phyloP scores from a whole-genome alignment of 1,140 invertebrate genomes.

The Lineus longissimus region DNA sequence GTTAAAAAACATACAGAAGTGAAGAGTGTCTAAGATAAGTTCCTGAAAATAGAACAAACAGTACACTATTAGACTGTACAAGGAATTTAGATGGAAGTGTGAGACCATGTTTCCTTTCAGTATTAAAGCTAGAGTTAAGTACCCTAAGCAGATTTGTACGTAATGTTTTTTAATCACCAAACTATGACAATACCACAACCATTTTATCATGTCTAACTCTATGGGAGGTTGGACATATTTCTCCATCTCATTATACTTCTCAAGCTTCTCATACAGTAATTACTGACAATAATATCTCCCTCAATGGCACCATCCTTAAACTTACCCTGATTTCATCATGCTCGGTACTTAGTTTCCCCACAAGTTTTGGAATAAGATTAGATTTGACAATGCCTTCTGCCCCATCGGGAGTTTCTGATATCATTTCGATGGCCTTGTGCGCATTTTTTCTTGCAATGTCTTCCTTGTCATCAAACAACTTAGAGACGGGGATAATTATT shows the following conservation, averaged over 20 bases:
- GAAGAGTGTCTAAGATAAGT: conserved; percentile 51
- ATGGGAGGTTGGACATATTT: too few relatives aligned
- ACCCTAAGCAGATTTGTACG: too few relatives aligned
- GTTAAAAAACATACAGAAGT: conserved; percentile 52
- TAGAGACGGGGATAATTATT: conserved; percentile 45
- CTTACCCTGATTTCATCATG: conserved; percentile 51
- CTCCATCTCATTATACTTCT: too few relatives aligned
- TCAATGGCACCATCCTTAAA: not conserved
- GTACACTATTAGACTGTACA: not conserved
- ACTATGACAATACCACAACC: too few relatives aligned
- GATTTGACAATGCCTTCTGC: conserved; percentile 48
- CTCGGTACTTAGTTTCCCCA: conserved; percentile 47
- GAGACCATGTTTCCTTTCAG: too few relatives aligned
- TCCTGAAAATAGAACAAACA: conserved; percentile 29
- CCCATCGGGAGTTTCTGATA: conserved; percentile 45
- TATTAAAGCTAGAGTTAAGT: too few relatives aligned
- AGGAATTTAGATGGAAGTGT: too few relatives aligned
- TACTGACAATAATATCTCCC: too few relatives aligned
- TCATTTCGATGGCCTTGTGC: conserved; percentile 50
- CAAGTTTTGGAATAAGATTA: conserved; percentile 42
- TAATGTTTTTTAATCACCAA: too few relatives aligned
- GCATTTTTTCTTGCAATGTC: conserved; percentile 50
- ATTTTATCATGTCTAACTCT: too few relatives aligned
- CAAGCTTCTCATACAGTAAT: too few relatives aligned
- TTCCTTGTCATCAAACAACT: conserved; percentile 50